Evolutionary conservation across 2,113 vertebrate species (phyloP), one percentile per base, ranked within the genome.

Genomic region (Mobula hypostoma): DNA sequence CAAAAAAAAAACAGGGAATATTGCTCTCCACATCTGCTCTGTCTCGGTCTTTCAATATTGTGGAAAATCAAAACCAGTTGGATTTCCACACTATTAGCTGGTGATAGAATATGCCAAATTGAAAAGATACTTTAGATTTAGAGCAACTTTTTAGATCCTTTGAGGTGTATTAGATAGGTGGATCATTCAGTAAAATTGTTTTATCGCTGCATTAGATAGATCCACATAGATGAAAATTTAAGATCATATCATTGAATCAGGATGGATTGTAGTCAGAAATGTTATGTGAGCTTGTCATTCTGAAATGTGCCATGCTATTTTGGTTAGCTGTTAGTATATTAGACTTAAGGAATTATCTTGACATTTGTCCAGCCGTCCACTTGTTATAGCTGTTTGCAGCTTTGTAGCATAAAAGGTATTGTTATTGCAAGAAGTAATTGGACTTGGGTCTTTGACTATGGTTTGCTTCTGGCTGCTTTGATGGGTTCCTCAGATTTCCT

Each of bases 281-380:
- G 83, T 63, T 63, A 88, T 63, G 58, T 88, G 83, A 88, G 29
- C 83, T 88, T 88, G 61, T 88, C 58, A 6, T 63, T 88, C 83
- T 61, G 83, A 88, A 63, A 88, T 88, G 83, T 15, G 27, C 56
- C 1, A 12, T 88, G 83, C 83, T 88, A n/a, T 63, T 88, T 88
- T 88, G 83, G 83, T 88, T 88, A 88, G 61, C 83, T 88, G 56
- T 58, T 63, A 11, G 56, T 63, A 14, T 88, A 58, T 12, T 88
- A 5, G 9, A 17, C 58, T 88, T 88, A 17, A 88, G 83, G 58
- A 88, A 88, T 88, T 87, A 61, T 87, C 27, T n/a, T 88, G 83
- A 29, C 58, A 61, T 63, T 58, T 63, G 58, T 61, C 9, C 27
- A 87, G 56, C 27, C 29, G 12, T 9, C 12, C 58, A n/a, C 11